These are phyloP conservation scores for Rhynchonycteris naso DNA, from an alignment of 2,797 vertebrate genomes.

Conservation along the genomic window DNA sequence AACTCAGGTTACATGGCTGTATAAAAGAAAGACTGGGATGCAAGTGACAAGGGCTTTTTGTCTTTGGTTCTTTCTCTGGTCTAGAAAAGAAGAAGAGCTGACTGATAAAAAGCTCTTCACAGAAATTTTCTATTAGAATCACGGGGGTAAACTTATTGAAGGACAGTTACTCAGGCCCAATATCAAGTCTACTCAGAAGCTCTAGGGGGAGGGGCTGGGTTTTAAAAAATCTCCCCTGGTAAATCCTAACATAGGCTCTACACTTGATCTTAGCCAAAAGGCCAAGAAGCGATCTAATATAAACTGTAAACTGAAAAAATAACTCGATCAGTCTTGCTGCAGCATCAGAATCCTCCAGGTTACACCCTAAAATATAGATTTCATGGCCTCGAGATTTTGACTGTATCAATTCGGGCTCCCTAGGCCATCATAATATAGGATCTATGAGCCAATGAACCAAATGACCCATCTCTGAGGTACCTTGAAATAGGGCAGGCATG, in stretches of 20 bases:
- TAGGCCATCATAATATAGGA: background rate
- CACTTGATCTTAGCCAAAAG: no score
- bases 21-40: background rate
- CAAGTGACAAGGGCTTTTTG: background rate
- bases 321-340: background rate
- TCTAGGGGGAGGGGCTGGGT: background rate
- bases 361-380: background rate
- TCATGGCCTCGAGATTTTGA: background rate
- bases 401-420: background rate
- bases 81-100: background rate
- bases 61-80: background rate
- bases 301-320: constrained; percentile 13
- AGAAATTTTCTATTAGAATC: background rate
- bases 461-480: background rate
- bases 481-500: background rate
- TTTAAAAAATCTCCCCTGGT: background rate
- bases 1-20: background rate
- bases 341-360: background rate
- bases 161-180: background rate
- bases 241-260: background rate
- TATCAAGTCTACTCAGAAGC: background rate
- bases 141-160: background rate
- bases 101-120: background rate
- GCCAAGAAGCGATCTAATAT: background rate
- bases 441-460: background rate